Base-by-base conservation (phyloP, 2,888 invertebrate genomes). In the Lepidochitona cinerea region DNA sequence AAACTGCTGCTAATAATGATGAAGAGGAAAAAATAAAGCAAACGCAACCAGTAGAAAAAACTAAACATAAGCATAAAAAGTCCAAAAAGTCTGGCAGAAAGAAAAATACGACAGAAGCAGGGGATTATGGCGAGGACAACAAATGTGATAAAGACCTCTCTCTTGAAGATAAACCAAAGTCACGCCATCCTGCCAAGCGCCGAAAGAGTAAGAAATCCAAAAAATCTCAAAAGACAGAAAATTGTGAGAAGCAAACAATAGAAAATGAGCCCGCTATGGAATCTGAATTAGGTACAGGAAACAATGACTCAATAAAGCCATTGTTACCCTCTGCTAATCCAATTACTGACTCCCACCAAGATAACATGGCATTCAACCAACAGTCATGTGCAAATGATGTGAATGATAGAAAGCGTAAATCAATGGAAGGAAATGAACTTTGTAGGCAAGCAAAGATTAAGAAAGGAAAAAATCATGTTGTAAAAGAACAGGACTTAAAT, bases 61-160 rank as follows among this genome's bases (percentile, higher is more conserved):
- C 72, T 70, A 65, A 80, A 80, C 67, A 75, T 68, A 81, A 83
- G 65, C 79, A 78, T 65, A 82, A 81, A 68, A 84, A 80, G 70
- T 73, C 76, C 29, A 82, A 79, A 73, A 82, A 81, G 71, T 75
- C 68, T 68, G 23, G 67, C 67, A 64, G 71, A 73, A 6, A 36
- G 23, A 23, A 36, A n/a, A n/a, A 36, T 26, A 9, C 14, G 26
- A 29, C n/a, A 9, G 29, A 26, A n/a, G 35, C 32, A n/a, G 73
- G 32, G 4, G 26, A 59, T 9, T 32, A 59, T 59, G 59, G 2
- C 14, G 64, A 37, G 64, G 59, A 35, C 68, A 74, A 68, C 68
- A 70, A 36, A 6, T n/a, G n/a, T n/a, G n/a, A n/a, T n/a, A n/a
- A n/a, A n/a, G n/a, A n/a, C n/a, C n/a, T n/a, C n/a, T n/a, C n/a